Evolutionary conservation across 2,797 vertebrate species (phyloP), one percentile per base, ranked within the genome.

Genomic region (Typhlichthys eigenmanni): DNA sequence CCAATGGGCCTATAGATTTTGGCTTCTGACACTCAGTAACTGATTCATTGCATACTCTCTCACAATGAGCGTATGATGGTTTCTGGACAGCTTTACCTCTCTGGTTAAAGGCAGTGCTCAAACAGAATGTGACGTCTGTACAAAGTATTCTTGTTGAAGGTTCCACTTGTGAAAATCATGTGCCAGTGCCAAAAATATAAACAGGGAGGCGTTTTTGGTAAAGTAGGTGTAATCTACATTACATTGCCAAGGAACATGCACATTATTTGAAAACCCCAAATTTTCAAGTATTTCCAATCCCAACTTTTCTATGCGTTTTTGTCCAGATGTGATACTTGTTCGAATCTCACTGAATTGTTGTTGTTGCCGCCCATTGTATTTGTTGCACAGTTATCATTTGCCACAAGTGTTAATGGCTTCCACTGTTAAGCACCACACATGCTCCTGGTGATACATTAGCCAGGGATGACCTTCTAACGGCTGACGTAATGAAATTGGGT

Each of bases 321-420:
- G 51, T 19, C 29, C 17, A 46, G 8, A 24, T 64, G 8, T 47
- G 34, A n/a, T 47, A 32, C 29, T 47, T 13, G 24, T 48, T 58
- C 45, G 59, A 11, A 51, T 47, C 24, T 61, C 43, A 69, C 67
- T 48, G 50, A 14, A 34, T 69, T 57, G 56, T 53, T 62, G 4
- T 65, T 24, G 50, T 79, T 71, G 10, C 13, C 43, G 32, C 64
- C 55, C 47, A 46, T 59, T 69, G 59, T 76, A 66, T 59, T 64
- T 59, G 62, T 79, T 75, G 68, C 57, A 68, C 53, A 75, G 58
- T 80, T 71, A 79, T 83, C 55, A n/a, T 76, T 80, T 85, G 82
- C 81, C 81, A 79, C 78, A 89, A 84, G 75, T 88, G 78, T 88
- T 76, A 79, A 79, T 1, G 83, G 75, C 84, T 85, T 86, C 80